A percentile compares a stretch with the other conserved stretches of the same genome.
phyloP scores from a whole-genome alignment of 2,113 vertebrate species.

The Anarrhichthys ocellatus region DNA sequence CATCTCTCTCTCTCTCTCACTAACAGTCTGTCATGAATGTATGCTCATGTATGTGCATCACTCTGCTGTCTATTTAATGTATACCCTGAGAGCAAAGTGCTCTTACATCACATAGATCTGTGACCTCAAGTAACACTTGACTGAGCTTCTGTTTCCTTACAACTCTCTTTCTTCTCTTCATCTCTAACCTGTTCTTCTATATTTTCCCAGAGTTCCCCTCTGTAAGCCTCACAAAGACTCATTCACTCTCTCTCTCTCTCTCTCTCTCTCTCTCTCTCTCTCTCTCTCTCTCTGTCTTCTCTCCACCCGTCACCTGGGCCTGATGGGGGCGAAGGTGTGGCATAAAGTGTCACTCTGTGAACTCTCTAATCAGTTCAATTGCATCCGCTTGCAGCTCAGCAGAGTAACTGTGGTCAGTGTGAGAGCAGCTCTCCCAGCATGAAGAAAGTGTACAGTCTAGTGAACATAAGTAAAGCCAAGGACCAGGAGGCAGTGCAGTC shows the following conservation, averaged over 20 bases:
- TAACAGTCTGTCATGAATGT: slow-evolving; percentile 13
- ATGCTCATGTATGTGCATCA: slow-evolving; percentile 3
- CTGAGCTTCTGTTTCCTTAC: slow-evolving; percentile 1
- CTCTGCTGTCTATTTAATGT: slow-evolving; percentile 4
- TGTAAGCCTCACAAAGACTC: slow-evolving; percentile 55
- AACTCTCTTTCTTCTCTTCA: not conserved
- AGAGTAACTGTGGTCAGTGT: slow-evolving; percentile 17
- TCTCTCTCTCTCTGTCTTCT: slow-evolving; percentile 17
- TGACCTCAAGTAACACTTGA: slow-evolving; percentile 11
- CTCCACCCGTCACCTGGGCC: slow-evolving; percentile 55
- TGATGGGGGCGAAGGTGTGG: slow-evolving; percentile 40
- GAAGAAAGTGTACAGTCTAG: slow-evolving; percentile 78
- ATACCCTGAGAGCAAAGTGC: slow-evolving; percentile 30
- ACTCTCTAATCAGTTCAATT: slow-evolving; percentile 9
- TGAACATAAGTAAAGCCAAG: slow-evolving; percentile 69
- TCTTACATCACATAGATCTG: slow-evolving; percentile 22
- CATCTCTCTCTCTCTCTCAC: not conserved
- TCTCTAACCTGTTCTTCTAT: not conserved
- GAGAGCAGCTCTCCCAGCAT: slow-evolving; percentile 61
- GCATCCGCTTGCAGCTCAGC: slow-evolving; percentile 25
- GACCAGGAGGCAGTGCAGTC: slow-evolving; percentile 73
- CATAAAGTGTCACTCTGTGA: slow-evolving; percentile 36
- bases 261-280: slow-evolving; percentile 11
- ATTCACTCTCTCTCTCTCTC: slow-evolving; percentile 34
- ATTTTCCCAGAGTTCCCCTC: slow-evolving; percentile 45